phyloP scores from a whole-genome alignment of 2,888 invertebrate genomes.

The Schizotus pectinicornis region DNA sequence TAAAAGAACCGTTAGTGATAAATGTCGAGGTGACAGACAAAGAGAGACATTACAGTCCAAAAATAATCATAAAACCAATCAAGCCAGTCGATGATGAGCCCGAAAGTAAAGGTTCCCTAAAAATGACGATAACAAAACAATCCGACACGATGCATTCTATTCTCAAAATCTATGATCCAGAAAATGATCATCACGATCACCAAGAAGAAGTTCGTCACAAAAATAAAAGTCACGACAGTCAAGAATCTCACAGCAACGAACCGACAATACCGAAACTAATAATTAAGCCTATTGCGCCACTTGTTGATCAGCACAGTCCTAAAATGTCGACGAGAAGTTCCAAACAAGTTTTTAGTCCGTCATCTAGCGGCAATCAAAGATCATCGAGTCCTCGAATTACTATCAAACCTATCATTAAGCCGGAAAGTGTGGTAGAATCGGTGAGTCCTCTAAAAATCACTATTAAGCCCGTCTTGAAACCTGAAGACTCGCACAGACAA shows the following conservation, averaged over 20 bases:
- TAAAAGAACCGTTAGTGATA: conserved; percentile 35
- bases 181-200: conserved; percentile 34
- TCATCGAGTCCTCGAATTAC: conserved; percentile 55
- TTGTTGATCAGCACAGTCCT: conserved; percentile 53
- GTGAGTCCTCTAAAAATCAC: conserved; percentile 55
- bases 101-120: conserved; percentile 48
- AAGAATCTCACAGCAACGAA: conserved; percentile 30
- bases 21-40: conserved; percentile 45
- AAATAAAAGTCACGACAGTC: conserved; percentile 20
- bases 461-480: conserved; percentile 56
- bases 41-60: conserved; percentile 50
- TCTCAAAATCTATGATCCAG: conserved; percentile 54
- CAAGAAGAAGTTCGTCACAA: conserved; percentile 28
- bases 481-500: conserved; percentile 38
- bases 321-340: conserved; percentile 56
- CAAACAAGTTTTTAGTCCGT: conserved; percentile 36
- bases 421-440: conserved; percentile 37
- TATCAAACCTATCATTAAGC: conserved; percentile 57
- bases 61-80: conserved; percentile 58
- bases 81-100: conserved; percentile 45
- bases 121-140: conserved; percentile 57
- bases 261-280: conserved; percentile 50
- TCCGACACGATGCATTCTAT: conserved; percentile 55
- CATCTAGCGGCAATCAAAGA: conserved; percentile 48
- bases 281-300: conserved; percentile 46